Conservation (phyloP, 2,888 invertebrate species). For the Drepana falcataria region DNA sequence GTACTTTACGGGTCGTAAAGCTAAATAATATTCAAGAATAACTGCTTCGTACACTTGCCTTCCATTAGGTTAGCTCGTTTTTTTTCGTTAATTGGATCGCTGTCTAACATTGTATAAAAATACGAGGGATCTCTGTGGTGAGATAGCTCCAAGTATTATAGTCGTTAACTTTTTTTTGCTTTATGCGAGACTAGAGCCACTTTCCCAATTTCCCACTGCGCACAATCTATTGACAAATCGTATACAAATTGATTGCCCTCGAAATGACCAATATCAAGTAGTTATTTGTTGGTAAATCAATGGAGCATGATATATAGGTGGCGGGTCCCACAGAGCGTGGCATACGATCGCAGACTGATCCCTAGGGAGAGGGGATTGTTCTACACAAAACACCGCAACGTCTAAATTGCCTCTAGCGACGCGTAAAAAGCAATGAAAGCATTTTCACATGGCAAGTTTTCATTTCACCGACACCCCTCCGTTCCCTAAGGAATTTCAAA, state of each 20-base stretch:
- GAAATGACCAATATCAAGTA: constrained; percentile 20
- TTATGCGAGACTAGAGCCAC: too few species aligned
- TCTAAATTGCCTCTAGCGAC: constrained; percentile 71
- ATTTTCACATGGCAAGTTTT: constrained; percentile 74
- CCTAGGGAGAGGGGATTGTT: constrained; percentile 34
- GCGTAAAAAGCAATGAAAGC: constrained; percentile 76
- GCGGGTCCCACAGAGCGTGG: constrained; percentile 47
- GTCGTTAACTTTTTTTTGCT: too few species aligned
- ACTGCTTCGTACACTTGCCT: too few species aligned
- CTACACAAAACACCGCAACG: constrained; percentile 61
- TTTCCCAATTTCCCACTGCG: not conserved
- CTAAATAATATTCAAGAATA: too few species aligned
- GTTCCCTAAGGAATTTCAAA: constrained; percentile 71
- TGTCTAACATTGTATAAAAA: too few species aligned
- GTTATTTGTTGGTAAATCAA: constrained; percentile 37
- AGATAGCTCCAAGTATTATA: too few species aligned
- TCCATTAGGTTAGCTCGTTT: too few species aligned
- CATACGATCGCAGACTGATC: constrained; percentile 44
- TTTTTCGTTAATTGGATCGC: too few species aligned
- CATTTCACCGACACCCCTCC: constrained; percentile 63
- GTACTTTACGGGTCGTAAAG: too few species aligned
- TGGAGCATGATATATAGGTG: constrained; percentile 39
- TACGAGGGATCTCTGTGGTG: too few species aligned
- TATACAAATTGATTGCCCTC: not conserved
- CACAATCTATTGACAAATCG: not conserved